phyloP scores from a whole-genome alignment of 92 coral and sea anemone genomes.

The Anthopleura xanthogrammica region DNA sequence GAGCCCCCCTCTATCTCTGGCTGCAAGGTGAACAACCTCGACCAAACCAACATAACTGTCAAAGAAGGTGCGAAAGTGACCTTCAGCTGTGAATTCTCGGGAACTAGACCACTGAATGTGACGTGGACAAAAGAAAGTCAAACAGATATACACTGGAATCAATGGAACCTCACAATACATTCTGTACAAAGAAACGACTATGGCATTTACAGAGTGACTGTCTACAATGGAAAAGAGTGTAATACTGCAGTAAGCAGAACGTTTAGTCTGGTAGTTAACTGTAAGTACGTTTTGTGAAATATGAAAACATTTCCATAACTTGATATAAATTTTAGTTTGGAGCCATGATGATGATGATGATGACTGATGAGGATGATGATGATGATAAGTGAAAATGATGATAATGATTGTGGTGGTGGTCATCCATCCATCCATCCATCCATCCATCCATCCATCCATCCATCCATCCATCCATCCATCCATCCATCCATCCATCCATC shows the following conservation, averaged over 20 bases:
- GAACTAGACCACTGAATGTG: neutral
- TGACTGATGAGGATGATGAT: too few relatives aligned
- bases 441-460: too few relatives aligned
- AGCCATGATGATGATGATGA: too few relatives aligned
- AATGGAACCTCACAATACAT: neutral
- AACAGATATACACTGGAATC: neutral
- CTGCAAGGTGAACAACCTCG: neutral
- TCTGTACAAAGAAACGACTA: neutral
- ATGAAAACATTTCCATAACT: too few relatives aligned
- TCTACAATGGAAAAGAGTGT: neutral
- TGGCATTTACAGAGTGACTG: neutral
- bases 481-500: neutral
- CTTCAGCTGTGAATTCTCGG: neutral
- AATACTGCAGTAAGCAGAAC: neutral
- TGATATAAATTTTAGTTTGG: too few relatives aligned
- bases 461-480: too few relatives aligned
- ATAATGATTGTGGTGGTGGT: too few relatives aligned
- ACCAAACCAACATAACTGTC: neutral
- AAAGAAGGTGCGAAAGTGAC: neutral
- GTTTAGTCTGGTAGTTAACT: neutral
- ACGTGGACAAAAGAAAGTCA: neutral
- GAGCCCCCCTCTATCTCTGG: neutral
- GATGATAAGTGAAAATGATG: too few relatives aligned
- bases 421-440: too few relatives aligned
- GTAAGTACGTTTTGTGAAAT: neutral